Evolutionary conservation across 2,888 invertebrate genomes (phyloP), one percentile per base, ranked within the genome.

Genomic region (Iselma pallidipennis): DNA sequence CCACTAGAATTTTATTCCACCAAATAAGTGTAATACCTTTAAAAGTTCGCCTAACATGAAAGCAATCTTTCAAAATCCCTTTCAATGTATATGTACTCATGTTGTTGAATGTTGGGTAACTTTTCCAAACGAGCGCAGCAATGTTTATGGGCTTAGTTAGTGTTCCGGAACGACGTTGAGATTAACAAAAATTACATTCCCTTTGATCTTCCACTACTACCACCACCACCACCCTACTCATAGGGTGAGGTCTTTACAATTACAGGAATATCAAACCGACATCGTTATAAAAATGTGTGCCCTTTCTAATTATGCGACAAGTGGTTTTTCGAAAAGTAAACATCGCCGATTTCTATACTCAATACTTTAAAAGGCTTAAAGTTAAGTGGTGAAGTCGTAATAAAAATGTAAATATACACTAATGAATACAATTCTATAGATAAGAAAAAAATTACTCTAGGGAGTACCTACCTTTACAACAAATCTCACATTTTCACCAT

Each of bases 241-340:
- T 4, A 6, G 25, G 25, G 25, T 25, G 25, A 4, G 6, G 25
- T 10, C 45, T 21, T 21, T 45, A 45, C 45, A 45, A 45, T 45
- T 45, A 45, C 6, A 21, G 7, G 10, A 45, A 45, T 45, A 19
- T 45, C 21, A 10, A 42, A 77, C 77, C 78, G 78, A 76, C 73
- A 72, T 65, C 55, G 66, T 55, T 49, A 55, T 52, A 58, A 70
- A 72, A 66, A 65, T 66, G 69, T 68, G 68, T 68, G 63, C 67
- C 63, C 62, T 71, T 71, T 72, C 73, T 75, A 76, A 76, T 75
- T 75, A 76, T 74, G 69, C 71, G 71, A 71, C 71, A 69, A 75
- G 74, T 75, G 69, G 60, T 63, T 66, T n/a, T n/a, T 66, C 61
- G 66, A 72, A 74, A 72, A 72, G 21, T 19, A 45, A 45, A 45